Base-by-base conservation (phyloP, 2,797 vertebrate species). In the Limnodromus scolopaceus region DNA sequence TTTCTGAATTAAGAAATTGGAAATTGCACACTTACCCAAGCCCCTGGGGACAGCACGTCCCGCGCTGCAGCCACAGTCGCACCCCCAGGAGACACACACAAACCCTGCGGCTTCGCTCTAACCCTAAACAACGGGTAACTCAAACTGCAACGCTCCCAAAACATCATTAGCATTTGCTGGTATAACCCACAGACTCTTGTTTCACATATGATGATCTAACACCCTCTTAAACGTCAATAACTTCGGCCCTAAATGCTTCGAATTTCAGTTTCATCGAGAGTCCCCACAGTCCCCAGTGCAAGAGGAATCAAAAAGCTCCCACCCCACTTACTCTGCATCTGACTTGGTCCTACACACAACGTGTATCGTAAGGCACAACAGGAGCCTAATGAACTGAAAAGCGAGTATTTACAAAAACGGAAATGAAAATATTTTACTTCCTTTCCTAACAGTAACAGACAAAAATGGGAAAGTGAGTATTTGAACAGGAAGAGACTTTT, bases 331-430 rank as follows among this genome's bases (percentile, higher is more conserved):
- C 27, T 74, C 32, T 49, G 41, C 30, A 39, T 15, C 77, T 15
- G 3, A 36, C 15, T 32, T 5, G 3, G 10, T 43, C 60, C 18
- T 41, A 61, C 32, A 57, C 0, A 1, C 28, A 57, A 41, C 0
- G 0, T 1, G 0, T 32, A 16, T 20, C 54, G 14, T 2, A 70
- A 63, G 1, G n/a, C 7, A 64, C 43, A 48, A 32, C 14, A 2
- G 2, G 13, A 72, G 11, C 1, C 12, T 20, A 84, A 64, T 0
- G 1, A 43, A 34, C 32, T 34, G 36, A 65, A 43, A 27, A 70
- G n/a, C 2, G 9, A 41, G 41, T 6, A 5, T 27, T 71, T 38
- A 19, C 51, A 60, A 63, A 83, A 60, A 16, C 2, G 9, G 23
- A 63, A 81, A 63, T 53, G 1, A 54, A 88, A 54, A 25, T 38